These are phyloP conservation scores for Macrocentrus cingulum DNA, from an alignment of 1,140 invertebrate species.

Conservation along the genomic window DNA sequence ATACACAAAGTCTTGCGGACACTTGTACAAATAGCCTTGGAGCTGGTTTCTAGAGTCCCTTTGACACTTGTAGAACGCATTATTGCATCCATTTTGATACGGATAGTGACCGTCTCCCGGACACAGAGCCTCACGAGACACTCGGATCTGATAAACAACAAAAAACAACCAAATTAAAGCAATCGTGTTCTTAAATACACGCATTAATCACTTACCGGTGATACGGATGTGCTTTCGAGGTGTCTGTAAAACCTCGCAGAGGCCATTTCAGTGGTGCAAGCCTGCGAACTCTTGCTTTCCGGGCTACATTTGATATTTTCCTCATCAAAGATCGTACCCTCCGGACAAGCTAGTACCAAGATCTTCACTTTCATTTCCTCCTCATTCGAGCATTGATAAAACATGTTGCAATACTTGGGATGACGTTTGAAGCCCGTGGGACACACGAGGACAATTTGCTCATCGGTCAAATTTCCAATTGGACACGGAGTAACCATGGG, in stretches of 20 bases:
- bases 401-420: constrained; percentile 80
- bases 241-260: constrained; percentile 60
- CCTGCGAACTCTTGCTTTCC: constrained; percentile 60
- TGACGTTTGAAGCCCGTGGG: constrained; percentile 80
- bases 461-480: constrained; percentile 55
- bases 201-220: constrained; percentile 61
- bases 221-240: constrained; percentile 57
- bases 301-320: constrained; percentile 70
- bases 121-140: constrained; percentile 64
- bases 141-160: constrained; percentile 63
- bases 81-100: constrained; percentile 67
- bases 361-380: constrained; percentile 71
- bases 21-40: constrained; percentile 73
- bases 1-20: constrained; percentile 74
- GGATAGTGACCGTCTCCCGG: constrained; percentile 70
- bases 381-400: constrained; percentile 76
- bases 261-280: constrained; percentile 62
- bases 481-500: constrained; percentile 32
- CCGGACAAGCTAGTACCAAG: constrained; percentile 72
- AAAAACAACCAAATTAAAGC: background rate
- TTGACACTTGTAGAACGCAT: constrained; percentile 74
- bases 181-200: background rate
- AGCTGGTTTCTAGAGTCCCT: constrained; percentile 58
- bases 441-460: constrained; percentile 73
- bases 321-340: constrained; percentile 76